These are phyloP conservation scores for Kradibia gibbosae DNA, from an alignment of 1,140 invertebrate genomes.

Conservation along the genomic window DNA sequence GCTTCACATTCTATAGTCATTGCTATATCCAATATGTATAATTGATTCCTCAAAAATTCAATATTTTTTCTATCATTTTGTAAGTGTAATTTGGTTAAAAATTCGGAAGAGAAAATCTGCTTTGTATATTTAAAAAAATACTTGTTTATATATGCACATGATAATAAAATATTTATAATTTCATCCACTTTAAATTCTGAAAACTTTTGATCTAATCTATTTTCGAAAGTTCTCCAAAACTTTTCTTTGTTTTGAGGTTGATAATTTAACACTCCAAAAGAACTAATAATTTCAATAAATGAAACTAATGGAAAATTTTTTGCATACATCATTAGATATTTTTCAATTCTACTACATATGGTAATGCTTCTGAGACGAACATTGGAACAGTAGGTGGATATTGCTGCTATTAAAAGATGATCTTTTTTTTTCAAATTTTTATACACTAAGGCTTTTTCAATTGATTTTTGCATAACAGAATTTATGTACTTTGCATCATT, in stretches of 20 bases:
- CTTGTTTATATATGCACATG: conserved; percentile 78
- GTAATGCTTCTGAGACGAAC: conserved; percentile 75
- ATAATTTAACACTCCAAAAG: conserved; percentile 79
- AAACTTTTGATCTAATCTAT: conserved; percentile 75
- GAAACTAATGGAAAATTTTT: conserved; percentile 72
- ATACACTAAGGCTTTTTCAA: conserved; percentile 77
- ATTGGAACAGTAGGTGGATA: conserved; percentile 78
- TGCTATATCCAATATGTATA: conserved; percentile 78
- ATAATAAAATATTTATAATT: conserved; percentile 76
- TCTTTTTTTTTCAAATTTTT: conserved; percentile 71
- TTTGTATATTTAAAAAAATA: conserved; percentile 78
- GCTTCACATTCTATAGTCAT: conserved; percentile 77
- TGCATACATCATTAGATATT: conserved; percentile 76
- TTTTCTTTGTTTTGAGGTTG: conserved; percentile 71
- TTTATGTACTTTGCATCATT: conserved; percentile 72
- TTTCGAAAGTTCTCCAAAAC: conserved; percentile 78
- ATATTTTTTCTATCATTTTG: conserved; percentile 57
- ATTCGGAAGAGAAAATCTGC: conserved; percentile 77
- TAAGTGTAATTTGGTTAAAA: conserved; percentile 76
- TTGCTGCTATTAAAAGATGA: conserved; percentile 74
- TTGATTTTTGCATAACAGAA: conserved; percentile 69
- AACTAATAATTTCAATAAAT: conserved; percentile 75
- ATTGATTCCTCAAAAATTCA: conserved; percentile 68
- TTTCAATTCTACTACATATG: conserved; percentile 75
- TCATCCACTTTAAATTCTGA: conserved; percentile 76